A percentile compares a stretch with the other conserved stretches of the same genome.
These are phyloP conservation scores for Polylopha cassiicola DNA, from an alignment of 2,888 invertebrate species.

Conservation along the genomic window DNA sequence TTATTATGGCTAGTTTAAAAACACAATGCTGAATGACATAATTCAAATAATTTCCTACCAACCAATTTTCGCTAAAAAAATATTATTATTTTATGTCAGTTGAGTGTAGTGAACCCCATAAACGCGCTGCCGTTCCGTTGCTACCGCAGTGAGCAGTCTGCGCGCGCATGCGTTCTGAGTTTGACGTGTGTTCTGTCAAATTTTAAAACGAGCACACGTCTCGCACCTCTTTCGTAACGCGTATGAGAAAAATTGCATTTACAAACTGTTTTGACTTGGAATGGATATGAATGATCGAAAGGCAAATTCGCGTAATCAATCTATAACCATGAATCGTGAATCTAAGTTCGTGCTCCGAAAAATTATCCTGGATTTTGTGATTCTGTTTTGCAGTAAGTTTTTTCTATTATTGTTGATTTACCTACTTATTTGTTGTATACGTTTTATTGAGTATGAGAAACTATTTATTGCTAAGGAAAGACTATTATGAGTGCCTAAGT, in stretches of 20 bases:
- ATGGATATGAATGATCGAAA: slow-evolving; percentile 69
- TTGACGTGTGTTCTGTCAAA: slow-evolving; percentile 47
- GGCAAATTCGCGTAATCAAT: slow-evolving; percentile 56
- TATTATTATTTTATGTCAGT: slow-evolving; percentile 25
- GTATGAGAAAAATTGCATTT: slow-evolving; percentile 30
- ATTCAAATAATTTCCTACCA: too few relatives aligned
- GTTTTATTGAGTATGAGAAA: too few relatives aligned
- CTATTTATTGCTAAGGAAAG: too few relatives aligned
- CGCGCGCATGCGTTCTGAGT: slow-evolving; percentile 66
- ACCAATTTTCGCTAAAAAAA: too few relatives aligned
- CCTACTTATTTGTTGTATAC: too few relatives aligned
- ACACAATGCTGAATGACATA: too few relatives aligned
- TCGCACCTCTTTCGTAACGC: slow-evolving; percentile 56
- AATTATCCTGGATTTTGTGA: slow-evolving; percentile 81
- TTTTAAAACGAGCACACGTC: slow-evolving; percentile 28
- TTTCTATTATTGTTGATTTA: too few relatives aligned
- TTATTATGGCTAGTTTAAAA: too few relatives aligned
- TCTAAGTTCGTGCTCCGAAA: slow-evolving; percentile 78
- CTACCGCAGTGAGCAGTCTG: slow-evolving; percentile 42
- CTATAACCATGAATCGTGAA: slow-evolving; percentile 74
- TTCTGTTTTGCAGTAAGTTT: slow-evolving; percentile 82
- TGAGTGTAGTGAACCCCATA: slow-evolving; percentile 26
- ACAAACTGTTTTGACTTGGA: slow-evolving; percentile 31
- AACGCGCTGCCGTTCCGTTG: slow-evolving; percentile 21
- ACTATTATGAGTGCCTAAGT: too few relatives aligned